Conservation (phyloP, 2,888 invertebrate genomes). For the Monopis laevigella region DNA sequence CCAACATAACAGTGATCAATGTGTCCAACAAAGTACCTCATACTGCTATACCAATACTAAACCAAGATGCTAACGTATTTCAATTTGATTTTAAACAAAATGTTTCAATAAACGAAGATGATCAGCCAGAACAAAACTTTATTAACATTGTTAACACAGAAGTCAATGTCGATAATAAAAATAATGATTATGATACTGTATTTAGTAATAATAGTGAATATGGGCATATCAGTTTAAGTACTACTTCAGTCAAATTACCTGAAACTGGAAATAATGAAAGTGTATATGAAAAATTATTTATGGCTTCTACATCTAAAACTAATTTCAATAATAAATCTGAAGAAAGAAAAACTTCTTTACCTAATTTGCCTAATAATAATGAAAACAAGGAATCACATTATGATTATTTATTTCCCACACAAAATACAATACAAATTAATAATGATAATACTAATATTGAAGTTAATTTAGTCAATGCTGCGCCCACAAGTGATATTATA, state of each 20-base stretch:
- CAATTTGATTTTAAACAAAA: constrained; percentile 43
- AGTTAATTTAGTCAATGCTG: neutral
- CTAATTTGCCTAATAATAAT: too few relatives aligned
- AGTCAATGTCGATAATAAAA: constrained; percentile 23
- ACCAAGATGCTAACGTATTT: constrained; percentile 39
- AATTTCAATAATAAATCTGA: constrained; percentile 33
- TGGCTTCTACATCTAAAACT: constrained; percentile 52
- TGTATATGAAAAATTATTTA: constrained; percentile 44
- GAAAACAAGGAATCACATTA: constrained; percentile 41
- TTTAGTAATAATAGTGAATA: constrained; percentile 31
- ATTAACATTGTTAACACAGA: constrained; percentile 55
- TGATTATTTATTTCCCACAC: constrained; percentile 40
- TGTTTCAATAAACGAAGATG: constrained; percentile 20
- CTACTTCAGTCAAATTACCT: constrained; percentile 38
- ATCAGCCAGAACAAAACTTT: constrained; percentile 19
- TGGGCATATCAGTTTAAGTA: constrained; percentile 50
- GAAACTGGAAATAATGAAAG: constrained; percentile 30
- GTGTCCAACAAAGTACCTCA: constrained; percentile 62
- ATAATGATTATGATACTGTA: constrained; percentile 44
- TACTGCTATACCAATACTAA: constrained; percentile 49
- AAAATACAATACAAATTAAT: neutral
- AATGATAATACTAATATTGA: neutral
- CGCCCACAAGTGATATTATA: neutral
- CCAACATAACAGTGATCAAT: constrained; percentile 70
- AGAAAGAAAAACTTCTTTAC: constrained; percentile 42